phyloP scores from a whole-genome alignment of 2,113 vertebrate genomes.

The Cebidichthys violaceus region DNA sequence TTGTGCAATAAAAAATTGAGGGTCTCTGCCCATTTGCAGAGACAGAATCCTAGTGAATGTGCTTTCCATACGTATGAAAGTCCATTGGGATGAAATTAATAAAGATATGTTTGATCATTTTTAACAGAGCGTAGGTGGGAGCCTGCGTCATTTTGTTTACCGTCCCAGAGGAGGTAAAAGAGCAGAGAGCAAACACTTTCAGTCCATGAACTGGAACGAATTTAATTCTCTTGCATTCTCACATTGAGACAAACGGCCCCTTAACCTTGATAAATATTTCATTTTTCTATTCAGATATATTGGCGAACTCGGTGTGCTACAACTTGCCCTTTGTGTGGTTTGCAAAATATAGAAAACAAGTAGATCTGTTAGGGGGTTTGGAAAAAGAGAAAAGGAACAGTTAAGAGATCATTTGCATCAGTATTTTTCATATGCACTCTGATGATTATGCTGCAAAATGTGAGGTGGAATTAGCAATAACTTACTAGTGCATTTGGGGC shows the following conservation, averaged over 20 bases:
- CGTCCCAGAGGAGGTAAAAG: constrained; percentile 37
- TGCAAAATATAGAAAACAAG: constrained; percentile 15
- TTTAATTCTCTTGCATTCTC: constrained; percentile 59
- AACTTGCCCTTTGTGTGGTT: constrained; percentile 12
- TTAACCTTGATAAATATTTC: constrained; percentile 77
- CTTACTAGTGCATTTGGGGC: not conserved
- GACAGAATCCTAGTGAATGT: constrained; percentile 15
- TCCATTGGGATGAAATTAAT: constrained; percentile 46
- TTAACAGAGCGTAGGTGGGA: constrained; percentile 30
- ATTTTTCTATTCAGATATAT: constrained; percentile 64
- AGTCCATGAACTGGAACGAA: constrained; percentile 57
- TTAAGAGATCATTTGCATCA: constrained; percentile 8
- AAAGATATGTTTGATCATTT: constrained; percentile 49
- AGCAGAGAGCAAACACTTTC: constrained; percentile 55
- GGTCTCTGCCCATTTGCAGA: constrained; percentile 1
- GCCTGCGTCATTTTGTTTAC: constrained; percentile 36
- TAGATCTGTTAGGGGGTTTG: not conserved
- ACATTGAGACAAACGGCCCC: constrained; percentile 33
- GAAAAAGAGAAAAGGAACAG: not conserved
- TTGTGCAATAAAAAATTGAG: constrained; percentile 14
- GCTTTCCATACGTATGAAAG: constrained; percentile 28
- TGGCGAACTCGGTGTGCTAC: constrained; percentile 25
- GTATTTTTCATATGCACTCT: not conserved
- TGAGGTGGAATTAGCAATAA: constrained; percentile 15
- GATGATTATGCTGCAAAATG: not conserved